Evolutionary conservation across 2,113 vertebrate genomes (phyloP).

Genomic region (Rhineura floridana): DNA sequence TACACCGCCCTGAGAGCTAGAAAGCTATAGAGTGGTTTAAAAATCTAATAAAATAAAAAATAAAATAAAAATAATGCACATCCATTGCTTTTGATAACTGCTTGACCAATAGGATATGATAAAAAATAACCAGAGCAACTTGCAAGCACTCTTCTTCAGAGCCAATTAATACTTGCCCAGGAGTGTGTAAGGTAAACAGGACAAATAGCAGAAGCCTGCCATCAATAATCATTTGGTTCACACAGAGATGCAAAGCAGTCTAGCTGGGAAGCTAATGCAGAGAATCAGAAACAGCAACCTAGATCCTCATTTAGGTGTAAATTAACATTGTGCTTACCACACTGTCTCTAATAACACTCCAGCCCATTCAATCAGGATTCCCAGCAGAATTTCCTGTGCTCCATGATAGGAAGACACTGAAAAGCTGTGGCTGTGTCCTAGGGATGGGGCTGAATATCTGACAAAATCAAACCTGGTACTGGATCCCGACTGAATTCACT

Average conservation of each 20-base stretch:
- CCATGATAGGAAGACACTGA: not conserved
- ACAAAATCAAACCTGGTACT: too few relatives aligned
- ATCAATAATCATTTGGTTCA: not conserved
- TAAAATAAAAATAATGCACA: too few relatives aligned
- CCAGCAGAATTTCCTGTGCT: not conserved
- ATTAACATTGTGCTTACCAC: not conserved
- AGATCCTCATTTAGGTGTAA: not conserved
- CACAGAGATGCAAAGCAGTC: not conserved
- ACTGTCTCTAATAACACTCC: not conserved
- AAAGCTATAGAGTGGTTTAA: too few relatives aligned
- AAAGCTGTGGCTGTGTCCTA: not conserved
- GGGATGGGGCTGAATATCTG: too few relatives aligned
- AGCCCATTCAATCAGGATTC: not conserved
- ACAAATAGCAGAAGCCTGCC: not conserved
- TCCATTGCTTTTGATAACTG: not conserved
- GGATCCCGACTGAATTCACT: too few relatives aligned
- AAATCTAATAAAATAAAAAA: too few relatives aligned
- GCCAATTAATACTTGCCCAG: conserved; percentile 8
- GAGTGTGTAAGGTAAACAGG: not conserved
- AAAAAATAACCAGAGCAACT: not conserved
- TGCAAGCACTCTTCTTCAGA: not conserved
- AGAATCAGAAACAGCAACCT: not conserved
- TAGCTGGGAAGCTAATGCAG: not conserved
- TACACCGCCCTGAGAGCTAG: too few relatives aligned
- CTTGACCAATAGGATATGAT: not conserved